Evolutionary conservation across 2,797 vertebrate genomes (phyloP), one percentile per base, ranked within the genome.

Genomic region (Malurus leucopterus): DNA sequence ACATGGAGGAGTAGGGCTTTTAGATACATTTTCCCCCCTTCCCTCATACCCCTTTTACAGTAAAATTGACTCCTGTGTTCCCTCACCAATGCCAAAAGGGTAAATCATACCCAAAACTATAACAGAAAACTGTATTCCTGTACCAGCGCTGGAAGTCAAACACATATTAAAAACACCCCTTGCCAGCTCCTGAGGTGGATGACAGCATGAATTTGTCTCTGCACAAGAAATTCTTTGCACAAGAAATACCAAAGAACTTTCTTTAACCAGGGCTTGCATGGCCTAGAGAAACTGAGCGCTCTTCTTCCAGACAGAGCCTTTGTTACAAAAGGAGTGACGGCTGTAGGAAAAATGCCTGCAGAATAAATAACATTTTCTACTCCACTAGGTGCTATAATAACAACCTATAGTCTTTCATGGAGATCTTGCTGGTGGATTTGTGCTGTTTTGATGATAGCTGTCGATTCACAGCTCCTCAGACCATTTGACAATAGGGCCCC

Each of bases 391-490:
- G 80, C 71, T 92, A n/a, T 92, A 95, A 92, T 92, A 86, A 92
- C 69, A 92, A 43, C 80, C 74, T 15, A 29, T 10, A 77, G 88
- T 86, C 63, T 92, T 90, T 84, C 47, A 91, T n/a, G 81, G 76
- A 93, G 77, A 63, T 90, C 68, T 90, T 87, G 86, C 74, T 82
- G 77, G 57, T 89, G 78, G 67, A 91, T 94, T 94, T 94, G 81
- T 86, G 90, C 92, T 89, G 18, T 93, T 93, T 93, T 82, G 85
- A 91, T 93, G 92, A 89, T 92, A 86, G 79, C 77, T 89, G 88
- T 72, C 20, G n/a, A 88, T 90, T 92, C 84, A 21, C 51, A 13
- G 71, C 23, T 93, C 55, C 75, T 91, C 78, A 61, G 81, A 91
- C 89, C 75, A 67, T 82, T 63, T 80, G 86, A 86, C 77, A 91